phyloP scores from a whole-genome alignment of 2,888 invertebrate genomes.

The Cyclophora punctaria region DNA sequence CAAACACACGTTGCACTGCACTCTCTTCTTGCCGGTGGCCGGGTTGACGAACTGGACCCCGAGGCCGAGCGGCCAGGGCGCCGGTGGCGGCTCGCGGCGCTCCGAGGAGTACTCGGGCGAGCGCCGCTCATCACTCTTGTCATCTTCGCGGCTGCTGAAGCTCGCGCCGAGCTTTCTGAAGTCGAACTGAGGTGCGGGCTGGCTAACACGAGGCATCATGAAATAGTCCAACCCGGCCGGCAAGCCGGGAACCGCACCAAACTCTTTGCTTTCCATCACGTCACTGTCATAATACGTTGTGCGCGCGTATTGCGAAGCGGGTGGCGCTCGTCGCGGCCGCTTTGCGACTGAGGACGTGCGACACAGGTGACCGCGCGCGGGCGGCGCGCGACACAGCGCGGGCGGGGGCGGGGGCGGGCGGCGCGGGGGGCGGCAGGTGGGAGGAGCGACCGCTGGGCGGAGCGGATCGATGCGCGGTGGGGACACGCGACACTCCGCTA shows the following conservation, averaged over 20 bases:
- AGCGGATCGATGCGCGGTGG: slow-evolving; percentile 72
- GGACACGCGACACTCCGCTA: slow-evolving; percentile 67
- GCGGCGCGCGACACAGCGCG: slow-evolving; percentile 63
- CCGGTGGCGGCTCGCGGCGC: slow-evolving; percentile 60
- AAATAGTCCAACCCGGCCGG: slow-evolving; percentile 71
- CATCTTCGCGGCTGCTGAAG: slow-evolving; percentile 73
- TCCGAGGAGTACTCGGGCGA: slow-evolving; percentile 58
- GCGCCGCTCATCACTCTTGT: slow-evolving; percentile 54
- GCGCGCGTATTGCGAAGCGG: slow-evolving; percentile 56
- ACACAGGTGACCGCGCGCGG: slow-evolving; percentile 75
- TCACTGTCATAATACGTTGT: slow-evolving; percentile 58
- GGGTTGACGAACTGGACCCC: slow-evolving; percentile 93
- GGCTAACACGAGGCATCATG: slow-evolving; percentile 78
- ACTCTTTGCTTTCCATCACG: slow-evolving; percentile 72
- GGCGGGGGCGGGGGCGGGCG: slow-evolving; percentile 46
- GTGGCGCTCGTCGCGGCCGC: slow-evolving; percentile 77
- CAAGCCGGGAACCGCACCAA: slow-evolving; percentile 65
- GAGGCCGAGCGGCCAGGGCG: slow-evolving; percentile 86
- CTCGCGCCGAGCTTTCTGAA: slow-evolving; percentile 84
- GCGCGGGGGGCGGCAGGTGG: slow-evolving; percentile 46
- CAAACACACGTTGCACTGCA: slow-evolving; percentile 97
- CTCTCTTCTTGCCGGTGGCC: slow-evolving; percentile 94
- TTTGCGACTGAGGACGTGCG: slow-evolving; percentile 74
- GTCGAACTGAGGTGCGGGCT: slow-evolving; percentile 92
- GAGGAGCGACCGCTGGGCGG: slow-evolving; percentile 70